Evolutionary conservation across 2,113 vertebrate genomes (phyloP), one percentile per base, ranked within the genome.

Genomic region (Lycaon pictus): DNA sequence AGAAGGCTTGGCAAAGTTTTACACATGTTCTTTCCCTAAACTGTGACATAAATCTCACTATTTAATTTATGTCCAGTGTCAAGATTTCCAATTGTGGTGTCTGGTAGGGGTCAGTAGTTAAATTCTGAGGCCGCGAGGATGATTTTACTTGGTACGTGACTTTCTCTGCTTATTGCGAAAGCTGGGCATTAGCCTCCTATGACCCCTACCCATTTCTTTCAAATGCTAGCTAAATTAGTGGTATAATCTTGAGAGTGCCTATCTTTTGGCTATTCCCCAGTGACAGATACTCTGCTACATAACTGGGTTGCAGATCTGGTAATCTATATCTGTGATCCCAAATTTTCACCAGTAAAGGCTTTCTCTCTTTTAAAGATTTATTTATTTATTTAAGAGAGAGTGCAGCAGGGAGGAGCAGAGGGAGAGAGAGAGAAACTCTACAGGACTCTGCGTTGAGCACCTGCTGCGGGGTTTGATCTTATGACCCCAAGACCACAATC

Each of bases 121-220:
- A 58, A 87, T 92, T 96, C 71, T 69, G 20, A 93, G 74, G 55
- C 87, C 32, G 4, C 13, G 76, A 96, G 72, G 58, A 63, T 95
- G 58, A n/a, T 62, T 95, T 93, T 96, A 93, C 83, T 84, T 86
- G 32, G 81, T 84, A 5, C 79, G 60, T 81, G 87, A 92, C 65
- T 79, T 91, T 60, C 35, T 43, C 27, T 74, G 29, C 48, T 89
- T 85, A 12, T 72, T 88, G 62, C 81, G 81, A 89, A 89, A 88
- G 58, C 60, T 76, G 27, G 37, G 37, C 20, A 71, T 29, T 63
- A 23, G 56, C 63, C 58, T 89, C 71, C 9, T 32, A 1, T 81
- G 63, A 71, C 55, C 63, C 4, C 22, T 69, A 55, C 27, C 86
- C 27, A 63, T 86, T 23, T 88, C 53, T 72, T 93, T 27, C 53